Evolutionary conservation across 1,140 invertebrate genomes (phyloP).

Genomic region (Delia radicum): DNA sequence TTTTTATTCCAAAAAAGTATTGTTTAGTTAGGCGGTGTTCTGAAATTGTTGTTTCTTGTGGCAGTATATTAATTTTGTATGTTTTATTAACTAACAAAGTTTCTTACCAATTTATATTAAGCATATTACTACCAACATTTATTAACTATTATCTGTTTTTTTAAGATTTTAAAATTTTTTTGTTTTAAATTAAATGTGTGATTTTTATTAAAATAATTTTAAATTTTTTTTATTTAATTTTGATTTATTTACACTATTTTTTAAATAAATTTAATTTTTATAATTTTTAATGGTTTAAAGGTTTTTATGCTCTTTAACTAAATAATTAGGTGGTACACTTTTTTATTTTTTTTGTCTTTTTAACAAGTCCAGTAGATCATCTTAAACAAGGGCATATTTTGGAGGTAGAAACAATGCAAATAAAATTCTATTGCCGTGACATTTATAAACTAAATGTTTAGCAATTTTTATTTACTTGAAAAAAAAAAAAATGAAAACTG

Average conservation of each 20-base stretch:
- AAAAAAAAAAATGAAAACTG: too few relatives aligned
- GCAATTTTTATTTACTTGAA: too few relatives aligned
- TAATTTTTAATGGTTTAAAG: background rate
- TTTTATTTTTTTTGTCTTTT: background rate
- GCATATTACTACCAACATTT: background rate
- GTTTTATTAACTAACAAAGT: background rate
- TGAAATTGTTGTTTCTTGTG: background rate
- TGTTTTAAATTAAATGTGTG: background rate
- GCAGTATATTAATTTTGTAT: too few relatives aligned
- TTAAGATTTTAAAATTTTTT: background rate
- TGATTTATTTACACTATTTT: background rate
- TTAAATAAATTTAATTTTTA: too few relatives aligned
- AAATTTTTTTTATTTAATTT: background rate
- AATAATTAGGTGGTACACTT: slow-evolving; percentile 10
- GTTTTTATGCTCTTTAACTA: background rate
- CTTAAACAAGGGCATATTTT: too few relatives aligned
- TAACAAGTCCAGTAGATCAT: too few relatives aligned
- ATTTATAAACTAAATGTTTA: too few relatives aligned
- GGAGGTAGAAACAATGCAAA: too few relatives aligned
- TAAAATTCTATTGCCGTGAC: too few relatives aligned
- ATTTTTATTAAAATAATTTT: too few relatives aligned
- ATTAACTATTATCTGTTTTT: background rate
- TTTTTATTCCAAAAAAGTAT: too few relatives aligned
- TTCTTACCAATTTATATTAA: background rate
- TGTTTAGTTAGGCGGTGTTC: background rate